A percentile compares a stretch with the other conserved stretches of the same genome.
Conservation (phyloP, 35 echinoderm and acorn worm species). For the Lytechinus variegatus region DNA sequence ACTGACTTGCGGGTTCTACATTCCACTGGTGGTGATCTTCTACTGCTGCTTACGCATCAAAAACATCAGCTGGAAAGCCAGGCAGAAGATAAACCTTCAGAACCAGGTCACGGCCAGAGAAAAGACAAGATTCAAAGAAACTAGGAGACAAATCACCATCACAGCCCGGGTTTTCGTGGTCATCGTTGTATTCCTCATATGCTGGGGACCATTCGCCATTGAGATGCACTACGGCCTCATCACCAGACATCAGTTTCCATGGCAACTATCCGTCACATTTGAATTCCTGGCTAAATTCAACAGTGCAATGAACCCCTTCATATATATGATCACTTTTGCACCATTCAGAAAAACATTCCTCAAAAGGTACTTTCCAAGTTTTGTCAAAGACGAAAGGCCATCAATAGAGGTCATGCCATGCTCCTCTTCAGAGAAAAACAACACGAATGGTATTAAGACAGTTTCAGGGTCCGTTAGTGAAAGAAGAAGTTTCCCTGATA, state of each 20-base stretch:
- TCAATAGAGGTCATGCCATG: background rate
- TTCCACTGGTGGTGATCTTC: background rate
- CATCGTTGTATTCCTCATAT: background rate
- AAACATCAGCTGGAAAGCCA: background rate
- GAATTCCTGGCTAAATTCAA: constrained; percentile 31
- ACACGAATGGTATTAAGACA: too few species aligned
- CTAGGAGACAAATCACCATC: background rate
- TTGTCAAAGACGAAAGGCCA: background rate
- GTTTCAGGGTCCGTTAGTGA: too few species aligned
- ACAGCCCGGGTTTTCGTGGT: background rate
- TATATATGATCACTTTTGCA: constrained; percentile 26
- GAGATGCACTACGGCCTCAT: constrained; percentile 34
- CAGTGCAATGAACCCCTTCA: constrained; percentile 28
- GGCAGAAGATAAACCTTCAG: background rate
- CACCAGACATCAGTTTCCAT: constrained; percentile 34
- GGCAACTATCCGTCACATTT: background rate
- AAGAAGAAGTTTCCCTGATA: too few species aligned
- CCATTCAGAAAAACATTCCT: background rate
- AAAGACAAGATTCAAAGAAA: background rate
- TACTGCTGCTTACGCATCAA: constrained; percentile 25
- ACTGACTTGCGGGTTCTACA: background rate
- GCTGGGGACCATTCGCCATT: constrained; percentile 26
- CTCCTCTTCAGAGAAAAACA: too few species aligned
- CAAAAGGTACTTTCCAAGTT: background rate
- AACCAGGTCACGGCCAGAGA: background rate